Conservation (phyloP, 2,888 invertebrate genomes). For the Parnassius apollo region DNA sequence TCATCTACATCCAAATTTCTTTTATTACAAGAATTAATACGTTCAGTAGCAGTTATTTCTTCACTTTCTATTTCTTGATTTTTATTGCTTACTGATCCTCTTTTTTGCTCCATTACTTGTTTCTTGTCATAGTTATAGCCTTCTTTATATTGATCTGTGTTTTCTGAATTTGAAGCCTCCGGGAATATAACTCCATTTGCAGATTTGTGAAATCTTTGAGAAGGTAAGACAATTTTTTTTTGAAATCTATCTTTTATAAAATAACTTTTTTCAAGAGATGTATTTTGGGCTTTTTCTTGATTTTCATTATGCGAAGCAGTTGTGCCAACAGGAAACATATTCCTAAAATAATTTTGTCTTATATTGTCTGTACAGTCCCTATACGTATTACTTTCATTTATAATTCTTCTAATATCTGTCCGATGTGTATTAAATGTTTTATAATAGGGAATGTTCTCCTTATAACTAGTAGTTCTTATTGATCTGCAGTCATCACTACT, state of each 20-base stretch:
- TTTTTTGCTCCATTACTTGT: not conserved
- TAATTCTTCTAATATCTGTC: slow-evolving; percentile 38
- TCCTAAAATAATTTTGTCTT: slow-evolving; percentile 44
- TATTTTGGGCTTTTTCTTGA: not conserved
- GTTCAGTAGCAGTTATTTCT: slow-evolving; percentile 29
- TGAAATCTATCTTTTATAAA: slow-evolving; percentile 53
- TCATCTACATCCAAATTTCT: slow-evolving; percentile 27
- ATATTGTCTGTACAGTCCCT: slow-evolving; percentile 46
- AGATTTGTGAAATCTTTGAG: slow-evolving; percentile 58
- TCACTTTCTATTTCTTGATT: slow-evolving; percentile 39
- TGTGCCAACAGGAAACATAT: slow-evolving; percentile 34
- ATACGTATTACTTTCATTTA: slow-evolving; percentile 42
- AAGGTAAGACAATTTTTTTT: slow-evolving; percentile 52
- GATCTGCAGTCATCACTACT: slow-evolving; percentile 63
- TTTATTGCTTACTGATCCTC: not conserved
- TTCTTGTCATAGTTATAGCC: not conserved
- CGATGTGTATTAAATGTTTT: slow-evolving; percentile 43
- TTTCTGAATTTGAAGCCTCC: not conserved
- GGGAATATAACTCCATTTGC: not conserved
- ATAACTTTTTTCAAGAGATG: slow-evolving; percentile 14
- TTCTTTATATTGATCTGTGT: not conserved
- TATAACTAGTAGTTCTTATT: slow-evolving; percentile 40
- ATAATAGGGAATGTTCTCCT: slow-evolving; percentile 36
- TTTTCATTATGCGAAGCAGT: not conserved
- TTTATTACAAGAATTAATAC: slow-evolving; percentile 11